These are phyloP conservation scores for Microctonus hyperodae DNA, from an alignment of 2,888 invertebrate genomes.

Conservation along the genomic window DNA sequence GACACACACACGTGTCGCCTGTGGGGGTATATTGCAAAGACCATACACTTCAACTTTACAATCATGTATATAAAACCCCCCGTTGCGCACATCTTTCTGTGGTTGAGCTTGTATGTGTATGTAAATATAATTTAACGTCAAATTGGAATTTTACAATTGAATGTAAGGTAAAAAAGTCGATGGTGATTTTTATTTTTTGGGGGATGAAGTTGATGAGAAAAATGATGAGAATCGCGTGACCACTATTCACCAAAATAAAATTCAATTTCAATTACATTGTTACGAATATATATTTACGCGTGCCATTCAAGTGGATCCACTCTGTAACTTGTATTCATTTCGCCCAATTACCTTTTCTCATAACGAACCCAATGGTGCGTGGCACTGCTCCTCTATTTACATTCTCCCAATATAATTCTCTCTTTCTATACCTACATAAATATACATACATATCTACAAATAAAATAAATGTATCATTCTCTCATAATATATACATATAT, in stretches of 20 bases:
- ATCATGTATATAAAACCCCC: conserved; percentile 15
- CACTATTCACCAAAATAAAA: conserved; percentile 33
- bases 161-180: too few species aligned
- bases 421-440: neutral
- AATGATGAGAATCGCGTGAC: conserved; percentile 2
- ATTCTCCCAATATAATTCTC: neutral
- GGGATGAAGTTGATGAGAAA: neutral
- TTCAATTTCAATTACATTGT: conserved; percentile 46
- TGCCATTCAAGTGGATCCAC: conserved; percentile 39
- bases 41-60: conserved; percentile 26
- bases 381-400: conserved; percentile 15
- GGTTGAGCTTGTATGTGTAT: neutral
- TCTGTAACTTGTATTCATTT: conserved; percentile 53
- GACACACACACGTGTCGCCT: conserved; percentile 54
- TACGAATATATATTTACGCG: conserved; percentile 26
- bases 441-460: conserved; percentile 3
- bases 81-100: neutral
- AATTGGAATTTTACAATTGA: too few species aligned
- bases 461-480: neutral
- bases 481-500: neutral
- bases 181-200: too few species aligned
- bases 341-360: conserved; percentile 50
- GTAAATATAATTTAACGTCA: too few species aligned
- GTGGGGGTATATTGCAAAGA: conserved; percentile 33
- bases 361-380: conserved; percentile 20